Conservation (phyloP, 2,888 invertebrate species). For the Willowsia nigromaculata region DNA sequence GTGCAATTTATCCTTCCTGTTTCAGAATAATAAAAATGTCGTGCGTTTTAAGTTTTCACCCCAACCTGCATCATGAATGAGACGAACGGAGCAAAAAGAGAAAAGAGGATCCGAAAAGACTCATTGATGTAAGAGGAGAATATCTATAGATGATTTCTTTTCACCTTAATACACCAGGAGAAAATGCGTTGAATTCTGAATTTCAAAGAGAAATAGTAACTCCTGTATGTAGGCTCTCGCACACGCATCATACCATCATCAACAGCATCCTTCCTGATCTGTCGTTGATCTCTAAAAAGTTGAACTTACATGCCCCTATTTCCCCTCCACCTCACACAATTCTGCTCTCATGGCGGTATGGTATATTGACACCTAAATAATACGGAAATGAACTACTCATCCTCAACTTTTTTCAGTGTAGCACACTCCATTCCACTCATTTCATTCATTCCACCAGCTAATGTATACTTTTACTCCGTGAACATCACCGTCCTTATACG, state of each 20-base stretch:
- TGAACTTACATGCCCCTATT: conserved; percentile 45
- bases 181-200: not conserved
- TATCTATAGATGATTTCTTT: not conserved
- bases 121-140: not conserved
- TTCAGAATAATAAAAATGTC: conserved; percentile 61
- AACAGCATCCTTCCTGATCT: conserved; percentile 66
- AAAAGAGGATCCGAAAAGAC: not conserved
- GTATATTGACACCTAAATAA: conserved; percentile 54
- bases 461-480: not conserved
- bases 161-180: not conserved
- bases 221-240: not conserved
- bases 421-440: conserved; percentile 11
- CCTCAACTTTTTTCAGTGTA: conserved; percentile 4
- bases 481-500: too few relatives aligned
- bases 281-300: conserved; percentile 64
- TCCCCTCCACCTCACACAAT: not conserved
- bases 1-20: conserved; percentile 9
- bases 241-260: conserved; percentile 52
- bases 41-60: conserved; percentile 43
- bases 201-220: not conserved
- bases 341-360: not conserved
- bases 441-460: conserved; percentile 8
- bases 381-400: conserved; percentile 32
- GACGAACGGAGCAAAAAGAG: not conserved
- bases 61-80: conserved; percentile 21